Evolutionary conservation across 2,797 vertebrate species (phyloP), one percentile per base, ranked within the genome.

Genomic region (Brotula barbata): DNA sequence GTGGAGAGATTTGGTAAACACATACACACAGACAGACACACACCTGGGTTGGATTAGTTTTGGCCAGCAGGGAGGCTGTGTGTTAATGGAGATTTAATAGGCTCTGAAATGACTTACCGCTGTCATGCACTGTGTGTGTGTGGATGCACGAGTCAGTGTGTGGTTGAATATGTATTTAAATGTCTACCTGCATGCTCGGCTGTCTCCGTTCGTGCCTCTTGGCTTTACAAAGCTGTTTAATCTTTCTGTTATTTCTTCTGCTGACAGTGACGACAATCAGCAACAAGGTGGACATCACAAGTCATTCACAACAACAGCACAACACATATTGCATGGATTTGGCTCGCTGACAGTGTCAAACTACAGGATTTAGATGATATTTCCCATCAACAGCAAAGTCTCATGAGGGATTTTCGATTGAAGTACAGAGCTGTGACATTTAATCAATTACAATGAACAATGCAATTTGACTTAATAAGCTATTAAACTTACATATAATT

Each of bases 41-140:
- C 86, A 88, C 85, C 88, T 90, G 88, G 82, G 28, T 70, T 59
- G 45, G 63, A 88, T 88, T 86, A 89, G 68, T 63, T 53, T 1
- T 3, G 42, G 58, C 73, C 70, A 76, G 79, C 75, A 69, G 87
- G 84, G 83, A 84, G 81, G 71, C 74, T 76, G 60, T 50, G 80
- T 80, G 87, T 86, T 87, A 88, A 90, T 89, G 84, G 85, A 75
- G 83, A 83, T 85, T 88, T 88, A 88, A 90, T 86, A 76, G 75
- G 64, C 78, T 83, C 83, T 78, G 73, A 87, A 89, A 84, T 79
- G 66, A 88, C 63, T 85, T 59, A 80, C 81, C 42, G 40, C 62
- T 68, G 65, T 62, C 55, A 7, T 37, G 53, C 60, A n/a, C 50
- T 33, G 31, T 33, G 31, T 6, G 31, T 33, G 31, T 33, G 31